Conservation (phyloP, 2,113 vertebrate genomes). For the Tragelaphus buxtoni region DNA sequence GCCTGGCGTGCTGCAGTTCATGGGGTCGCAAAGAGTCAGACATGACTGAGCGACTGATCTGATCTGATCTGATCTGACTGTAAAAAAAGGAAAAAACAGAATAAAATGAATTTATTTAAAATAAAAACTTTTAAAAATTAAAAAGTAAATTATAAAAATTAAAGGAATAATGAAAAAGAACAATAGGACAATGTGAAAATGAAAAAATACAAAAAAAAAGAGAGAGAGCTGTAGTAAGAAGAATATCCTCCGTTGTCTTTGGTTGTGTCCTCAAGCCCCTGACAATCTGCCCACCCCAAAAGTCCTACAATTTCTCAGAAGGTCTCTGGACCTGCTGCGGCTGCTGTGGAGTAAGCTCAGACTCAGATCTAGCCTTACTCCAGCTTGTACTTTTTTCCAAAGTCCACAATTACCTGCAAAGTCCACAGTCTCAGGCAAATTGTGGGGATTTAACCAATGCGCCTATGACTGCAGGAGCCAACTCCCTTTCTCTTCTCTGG, state of each 20-base stretch:
- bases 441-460: not conserved
- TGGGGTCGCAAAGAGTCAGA: no score
- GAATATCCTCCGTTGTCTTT: not conserved
- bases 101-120: not conserved
- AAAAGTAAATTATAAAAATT: not conserved
- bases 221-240: not conserved
- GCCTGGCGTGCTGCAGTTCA: no score
- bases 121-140: not conserved
- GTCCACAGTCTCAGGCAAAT: not conserved
- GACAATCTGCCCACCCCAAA: not conserved
- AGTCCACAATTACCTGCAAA: not conserved
- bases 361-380: not conserved
- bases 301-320: not conserved
- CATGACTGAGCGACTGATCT: no score
- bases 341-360: not conserved
- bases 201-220: not conserved
- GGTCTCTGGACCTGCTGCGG: not conserved
- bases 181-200: not conserved
- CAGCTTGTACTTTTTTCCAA: not conserved
- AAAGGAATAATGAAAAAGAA: not conserved
- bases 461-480: not conserved
- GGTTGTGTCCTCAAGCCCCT: not conserved
- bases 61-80: no score
- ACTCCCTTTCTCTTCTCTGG: not conserved
- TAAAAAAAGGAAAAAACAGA: not conserved